Base-by-base conservation (phyloP, 2,888 invertebrate species). In the Amblyteles armatorius region DNA sequence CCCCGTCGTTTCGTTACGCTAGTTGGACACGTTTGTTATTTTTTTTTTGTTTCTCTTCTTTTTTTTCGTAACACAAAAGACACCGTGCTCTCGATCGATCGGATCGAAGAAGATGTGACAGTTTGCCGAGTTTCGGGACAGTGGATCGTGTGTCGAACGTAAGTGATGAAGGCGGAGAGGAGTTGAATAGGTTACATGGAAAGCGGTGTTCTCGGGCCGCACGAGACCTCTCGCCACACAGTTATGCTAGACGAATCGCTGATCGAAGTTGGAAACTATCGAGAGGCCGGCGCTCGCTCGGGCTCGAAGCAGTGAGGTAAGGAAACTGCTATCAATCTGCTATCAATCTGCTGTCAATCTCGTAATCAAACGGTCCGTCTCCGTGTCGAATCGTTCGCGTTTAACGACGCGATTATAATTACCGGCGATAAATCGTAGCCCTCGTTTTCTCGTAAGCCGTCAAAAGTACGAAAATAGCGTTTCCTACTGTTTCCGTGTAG, bases 171-270 rank as follows among this genome's bases (percentile, higher is more conserved):
- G 57, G 72, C 57, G 50, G 55, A 73, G 60, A 68, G 40, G 33
- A 72, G 55, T 36, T 71, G 36, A 67, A 68, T 60, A 72, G 78
- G 73, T 68, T 78, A 68, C 50, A 68, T 68, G 73, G 68, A 68
- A 78, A 78, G 73, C 82, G 73, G 72, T 57, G 73, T 78, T 73
- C 73, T 29, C 48, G 78, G 36, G 16, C 29, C 63, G 67, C 33
- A 22, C 26, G 57, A 26, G 22, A 26, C 19, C 9, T 22, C 19
- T 22, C 57, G 22, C 22, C 22, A 3, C 19, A 57, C 57, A 57
- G 57, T 57, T 57, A 57, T 57, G 57, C 57, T 57, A 22, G 26
- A 57, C 22, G 57, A 57, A 57, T 57, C 57, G 57, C 57, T 11
- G 26, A 22, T 22, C 57, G 19, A 22, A 57, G 57, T 22, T 11